Evolutionary conservation across 2,797 vertebrate species (phyloP), one percentile per base, ranked within the genome.

Genomic region (Naso thynnoides): DNA sequence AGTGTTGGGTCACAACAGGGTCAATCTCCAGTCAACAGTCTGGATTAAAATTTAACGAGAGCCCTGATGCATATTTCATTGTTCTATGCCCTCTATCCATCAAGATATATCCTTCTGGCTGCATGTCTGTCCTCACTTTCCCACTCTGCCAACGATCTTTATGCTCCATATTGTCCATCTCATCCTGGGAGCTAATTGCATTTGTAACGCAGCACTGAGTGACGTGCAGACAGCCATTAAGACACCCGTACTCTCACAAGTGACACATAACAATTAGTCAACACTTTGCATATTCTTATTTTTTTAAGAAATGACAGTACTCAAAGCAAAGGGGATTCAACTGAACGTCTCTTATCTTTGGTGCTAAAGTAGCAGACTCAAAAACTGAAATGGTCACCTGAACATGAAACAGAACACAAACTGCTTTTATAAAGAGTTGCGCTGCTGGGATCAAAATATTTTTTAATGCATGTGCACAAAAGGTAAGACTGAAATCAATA

Each of bases 51-150:
- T 92, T 92, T 90, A 83, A 93, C 78, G 26, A 82, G 77, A 78
- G 69, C 72, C 88, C 69, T 81, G 78, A 91, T 93, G 86, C 89
- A 93, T 93, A 91, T 93, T 93, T 93, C 84, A 93, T 90, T 78
- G 74, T 87, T 86, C 82, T 49, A 29, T 63, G 81, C 76, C 85
- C 74, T 86, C 78, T 66, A 87, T 85, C 83, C 73, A 87, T 88
- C 83, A 85, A 18, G 38, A 79, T 45, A 52, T 81, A 84, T 80
- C 72, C 74, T 70, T 42, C 78, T 65, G 69, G 78, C 82, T 70
- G 78, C 47, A 70, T 27, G 36, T 81, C 78, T 77, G 56, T 57
- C 24, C 61, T 73, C 53, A 3, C 53, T 45, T 65, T 50, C 54
- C 45, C 45, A 48, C 73, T 69, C 60, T 33, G 9, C 19, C 2